Base-by-base conservation (phyloP, 2,888 invertebrate species). In the Diaphora mendica region DNA sequence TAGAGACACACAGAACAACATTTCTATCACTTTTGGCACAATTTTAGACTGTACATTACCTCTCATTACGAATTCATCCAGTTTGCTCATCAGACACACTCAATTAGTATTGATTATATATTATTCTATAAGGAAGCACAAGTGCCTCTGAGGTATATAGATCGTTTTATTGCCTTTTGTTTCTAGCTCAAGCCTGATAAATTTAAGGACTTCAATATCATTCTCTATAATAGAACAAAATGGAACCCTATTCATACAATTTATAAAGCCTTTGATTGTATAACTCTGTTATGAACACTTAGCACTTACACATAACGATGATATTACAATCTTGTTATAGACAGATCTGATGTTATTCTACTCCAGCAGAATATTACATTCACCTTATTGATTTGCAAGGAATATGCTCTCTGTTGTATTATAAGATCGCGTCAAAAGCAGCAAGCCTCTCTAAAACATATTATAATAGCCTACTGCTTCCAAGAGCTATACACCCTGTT, bases 371-470 rank as follows among this genome's bases (percentile, higher is more conserved):
- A 91, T 86, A 85, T 81, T 71, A 83, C 82, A 86, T 84, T 82
- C 81, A 87, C 79, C 84, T 85, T 84, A 88, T 85, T 82, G 85
- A 87, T 87, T 86, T 86, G 82, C 88, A 89, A 91, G 90, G 87
- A 88, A 89, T 90, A 92, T 89, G 91, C 92, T 93, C 92, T 92
- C 89, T 87, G 91, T 93, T 92, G 92, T 93, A 92, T 91, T 91
- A 88, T 84, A 89, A 90, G 88, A 86, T 92, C 93, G 87, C 90
- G 89, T 91, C 86, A 91, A 92, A 91, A 91, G 91, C 93, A 92
- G 90, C 89, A 90, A 86, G 92, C 94, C 89, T 93, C 95, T 93
- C 95, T 94, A 90, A 91, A 95, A 95, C 95, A 95, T 95, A 95
- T 95, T 93, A 92, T 94, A 94, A 91, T 91, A 92, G 92, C 94